Base-by-base conservation (phyloP, 2,888 invertebrate species). In the Eremobia ochroleuca region DNA sequence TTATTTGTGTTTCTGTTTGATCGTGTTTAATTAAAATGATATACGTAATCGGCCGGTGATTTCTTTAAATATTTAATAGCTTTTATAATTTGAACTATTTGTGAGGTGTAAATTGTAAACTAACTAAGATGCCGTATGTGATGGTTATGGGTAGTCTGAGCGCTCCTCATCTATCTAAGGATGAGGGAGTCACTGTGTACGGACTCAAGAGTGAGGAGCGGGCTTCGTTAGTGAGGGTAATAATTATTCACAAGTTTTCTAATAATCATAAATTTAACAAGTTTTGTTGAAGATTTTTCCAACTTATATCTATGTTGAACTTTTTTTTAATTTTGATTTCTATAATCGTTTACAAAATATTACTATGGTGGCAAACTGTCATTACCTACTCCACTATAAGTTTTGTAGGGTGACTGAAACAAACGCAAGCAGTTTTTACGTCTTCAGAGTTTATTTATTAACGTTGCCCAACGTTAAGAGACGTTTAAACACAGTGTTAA, bases 141-240 rank as follows among this genome's bases (percentile, higher is more conserved):
- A 97, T 97, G 96, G 95, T 97, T 79, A 96, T 96, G 95, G 97
- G 97, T 67, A 95, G 95, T 90, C 92, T 97, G 37, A 96, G 94
- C 82, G 94, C 96, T 77, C 94, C 92, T 77, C 95, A 96, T 89
- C 93, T 97, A 6, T 95, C 95, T 9, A 96, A 96, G 88, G 96
- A 96, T 87, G 97, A 97, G 84, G 96, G 96, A 67, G 96, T 96
- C 31, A 95, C 96, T 46, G 96, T 97, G 67, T 96, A 96, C 85
- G 97, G 97, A 79, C 92, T 97, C 72, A 96, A 97, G 87, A 95
- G 95, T 81, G 96, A 97, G 64, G 97, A 97, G 92, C 92, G 97
- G 55, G 91, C 90, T 18, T 82, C 90, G n/a, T 90, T 94, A 91
- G 90, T 93, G 71, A 89, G 92, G 93, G 93, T 94, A 93, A 86